Conservation (phyloP, 2,888 invertebrate genomes). For the Drosophila sordidapex region DNA sequence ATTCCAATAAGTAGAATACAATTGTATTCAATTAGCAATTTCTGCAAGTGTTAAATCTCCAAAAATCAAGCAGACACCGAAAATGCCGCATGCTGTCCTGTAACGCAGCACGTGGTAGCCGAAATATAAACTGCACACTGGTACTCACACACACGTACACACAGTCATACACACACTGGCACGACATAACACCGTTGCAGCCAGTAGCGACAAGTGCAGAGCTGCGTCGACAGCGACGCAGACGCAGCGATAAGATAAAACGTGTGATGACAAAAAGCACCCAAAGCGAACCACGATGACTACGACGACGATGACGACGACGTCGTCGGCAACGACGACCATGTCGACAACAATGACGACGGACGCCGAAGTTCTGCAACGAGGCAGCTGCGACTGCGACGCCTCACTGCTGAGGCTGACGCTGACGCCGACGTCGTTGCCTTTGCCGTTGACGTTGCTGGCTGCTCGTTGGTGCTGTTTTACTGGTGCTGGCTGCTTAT, state of each 20-base stretch:
- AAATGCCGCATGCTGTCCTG: constrained; percentile 77
- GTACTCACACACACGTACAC: constrained; percentile 30
- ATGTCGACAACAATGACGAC: constrained; percentile 28
- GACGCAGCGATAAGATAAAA: constrained; percentile 71
- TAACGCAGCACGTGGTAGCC: constrained; percentile 69
- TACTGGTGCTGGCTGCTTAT: constrained; percentile 42
- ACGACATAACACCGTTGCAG: constrained; percentile 20
- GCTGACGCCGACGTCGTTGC: constrained; percentile 17
- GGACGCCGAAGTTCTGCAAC: constrained; percentile 55
- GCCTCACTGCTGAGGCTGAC: constrained; percentile 23
- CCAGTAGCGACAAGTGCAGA: constrained; percentile 52
- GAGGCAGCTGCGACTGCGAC: constrained; percentile 36
- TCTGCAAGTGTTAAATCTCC: constrained; percentile 72
- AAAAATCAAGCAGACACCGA: constrained; percentile 62
- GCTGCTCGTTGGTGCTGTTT: constrained; percentile 27
- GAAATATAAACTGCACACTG: constrained; percentile 64
- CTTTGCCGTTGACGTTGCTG: constrained; percentile 14
- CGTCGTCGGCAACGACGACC: constrained; percentile 23
- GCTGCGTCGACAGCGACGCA: constrained; percentile 49
- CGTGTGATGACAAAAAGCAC: constrained; percentile 74
- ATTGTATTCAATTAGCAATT: constrained; percentile 50
- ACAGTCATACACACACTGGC: constrained; percentile 25
- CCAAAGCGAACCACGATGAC: constrained; percentile 61
- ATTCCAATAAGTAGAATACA: background rate
- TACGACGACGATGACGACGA: constrained; percentile 17